These are phyloP conservation scores for Tetragnatha montana DNA, from an alignment of 2,888 invertebrate genomes.

Conservation along the genomic window DNA sequence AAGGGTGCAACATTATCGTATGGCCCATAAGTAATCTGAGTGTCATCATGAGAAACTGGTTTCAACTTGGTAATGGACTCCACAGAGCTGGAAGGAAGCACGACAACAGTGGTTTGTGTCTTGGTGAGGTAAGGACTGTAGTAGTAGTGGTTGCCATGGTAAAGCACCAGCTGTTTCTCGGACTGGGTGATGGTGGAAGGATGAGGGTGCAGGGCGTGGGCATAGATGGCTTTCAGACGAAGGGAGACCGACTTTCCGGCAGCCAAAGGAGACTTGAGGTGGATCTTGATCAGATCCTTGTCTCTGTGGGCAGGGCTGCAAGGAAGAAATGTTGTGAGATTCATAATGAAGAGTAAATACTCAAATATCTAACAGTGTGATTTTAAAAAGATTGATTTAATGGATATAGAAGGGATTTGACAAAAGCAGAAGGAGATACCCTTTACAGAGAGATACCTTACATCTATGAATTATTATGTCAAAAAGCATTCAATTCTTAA, in stretches of 20 bases:
- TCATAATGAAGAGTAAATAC: neutral
- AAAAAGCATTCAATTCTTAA: no score
- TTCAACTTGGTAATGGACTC: conserved; percentile 89
- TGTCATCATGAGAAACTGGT: conserved; percentile 87
- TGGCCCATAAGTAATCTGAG: conserved; percentile 91
- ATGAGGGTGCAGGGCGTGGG: conserved; percentile 86
- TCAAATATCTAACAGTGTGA: neutral
- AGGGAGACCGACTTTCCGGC: conserved; percentile 72
- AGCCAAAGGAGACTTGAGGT: conserved; percentile 56
- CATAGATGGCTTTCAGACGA: conserved; percentile 84
- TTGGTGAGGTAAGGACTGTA: conserved; percentile 88
- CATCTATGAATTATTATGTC: no score
- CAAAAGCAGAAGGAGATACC: no score
- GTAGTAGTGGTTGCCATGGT: conserved; percentile 87
- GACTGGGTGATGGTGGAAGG: conserved; percentile 92
- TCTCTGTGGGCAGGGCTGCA: conserved; percentile 39
- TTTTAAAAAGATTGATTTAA: no score
- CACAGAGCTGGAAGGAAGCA: conserved; percentile 85
- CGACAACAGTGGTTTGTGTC: conserved; percentile 88
- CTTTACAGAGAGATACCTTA: no score
- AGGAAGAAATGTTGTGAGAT: neutral
- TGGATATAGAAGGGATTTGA: no score
- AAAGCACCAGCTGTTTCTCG: conserved; percentile 94
- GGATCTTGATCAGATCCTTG: conserved; percentile 52
- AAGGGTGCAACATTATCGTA: conserved; percentile 84